Evolutionary conservation across 2,797 vertebrate species (phyloP), one percentile per base, ranked within the genome.

Genomic region (Silurus aristotelis): DNA sequence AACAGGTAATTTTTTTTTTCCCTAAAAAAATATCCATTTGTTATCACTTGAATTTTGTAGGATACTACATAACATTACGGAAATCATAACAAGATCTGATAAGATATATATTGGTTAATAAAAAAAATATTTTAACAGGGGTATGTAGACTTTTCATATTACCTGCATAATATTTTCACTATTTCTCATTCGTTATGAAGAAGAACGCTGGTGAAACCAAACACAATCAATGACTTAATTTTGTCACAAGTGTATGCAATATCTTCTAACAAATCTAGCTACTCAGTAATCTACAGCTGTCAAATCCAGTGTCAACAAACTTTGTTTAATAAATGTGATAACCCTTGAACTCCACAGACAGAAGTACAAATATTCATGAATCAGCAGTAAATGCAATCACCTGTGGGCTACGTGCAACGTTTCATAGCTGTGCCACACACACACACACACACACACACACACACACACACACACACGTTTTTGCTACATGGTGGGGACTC

Each of bases 291-390:
- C 43, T 38, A 55, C 48, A 38, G 38, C 1, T 19, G 20, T 46
- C 48, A 73, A 60, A 27, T 22, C 15, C 83, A 55, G n/a, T 46
- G 83, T 83, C 68, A 80, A 89, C 68, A 60, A 67, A 20, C 63
- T 55, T 52, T 80, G 63, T 80, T 80, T 55, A 67, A 80, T 67
- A 67, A 38, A 56, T 38, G 55, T 4, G 46, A 86, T 84, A 75
- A 84, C 86, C 86, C 58, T 83, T 52, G 17, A 15, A 67, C 46
- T 31, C n/a, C 5, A 19, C 12, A 4, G 7, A 79, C 20, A 43
- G 10, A 46, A 46, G 46, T 27, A 15, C 58, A 79, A 79, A 79
- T 3, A 17, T 20, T 55, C 63, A 80, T 80, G 63, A 67, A 27
- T 25, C 46, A 27, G n/a, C 63, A 63, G 58, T 9, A 63, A 43